Evolutionary conservation across 2,797 vertebrate species (phyloP).

Genomic region (Oophaga sylvatica): DNA sequence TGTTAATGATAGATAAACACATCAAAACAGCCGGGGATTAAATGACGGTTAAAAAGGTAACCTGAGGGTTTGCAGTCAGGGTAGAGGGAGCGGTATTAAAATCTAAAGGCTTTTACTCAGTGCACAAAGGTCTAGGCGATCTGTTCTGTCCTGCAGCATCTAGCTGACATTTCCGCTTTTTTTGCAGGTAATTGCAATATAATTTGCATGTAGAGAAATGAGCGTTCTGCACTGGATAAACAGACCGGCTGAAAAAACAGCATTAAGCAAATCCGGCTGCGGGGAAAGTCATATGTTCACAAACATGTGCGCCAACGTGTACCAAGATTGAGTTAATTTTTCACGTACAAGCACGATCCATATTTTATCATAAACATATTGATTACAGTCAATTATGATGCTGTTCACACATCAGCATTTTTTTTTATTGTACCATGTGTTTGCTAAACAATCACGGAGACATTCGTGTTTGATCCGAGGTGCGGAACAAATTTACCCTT

Average conservation of each 20-base stretch:
- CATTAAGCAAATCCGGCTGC: constrained; percentile 27
- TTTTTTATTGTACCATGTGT: no score
- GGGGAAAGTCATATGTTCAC: not conserved
- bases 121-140: constrained; percentile 6
- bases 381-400: no score
- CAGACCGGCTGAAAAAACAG: not conserved
- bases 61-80: constrained; percentile 40
- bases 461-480: no score
- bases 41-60: constrained; percentile 54
- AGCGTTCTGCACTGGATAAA: constrained; percentile 14
- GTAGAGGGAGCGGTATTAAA: constrained; percentile 16
- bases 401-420: no score
- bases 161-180: not conserved
- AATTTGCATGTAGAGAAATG: constrained; percentile 40
- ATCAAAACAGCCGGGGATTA: not conserved
- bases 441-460: no score
- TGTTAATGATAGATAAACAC: constrained; percentile 20
- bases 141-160: not conserved
- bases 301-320: no score
- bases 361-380: no score
- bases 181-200: not conserved
- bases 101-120: constrained; percentile 14
- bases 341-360: no score
- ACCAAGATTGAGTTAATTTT: no score
- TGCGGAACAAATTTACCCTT: no score